A percentile compares a stretch with the other conserved stretches of the same genome.
These are phyloP conservation scores for Spheniscus humboldti DNA, from an alignment of 2,797 vertebrate genomes.

Conservation along the genomic window DNA sequence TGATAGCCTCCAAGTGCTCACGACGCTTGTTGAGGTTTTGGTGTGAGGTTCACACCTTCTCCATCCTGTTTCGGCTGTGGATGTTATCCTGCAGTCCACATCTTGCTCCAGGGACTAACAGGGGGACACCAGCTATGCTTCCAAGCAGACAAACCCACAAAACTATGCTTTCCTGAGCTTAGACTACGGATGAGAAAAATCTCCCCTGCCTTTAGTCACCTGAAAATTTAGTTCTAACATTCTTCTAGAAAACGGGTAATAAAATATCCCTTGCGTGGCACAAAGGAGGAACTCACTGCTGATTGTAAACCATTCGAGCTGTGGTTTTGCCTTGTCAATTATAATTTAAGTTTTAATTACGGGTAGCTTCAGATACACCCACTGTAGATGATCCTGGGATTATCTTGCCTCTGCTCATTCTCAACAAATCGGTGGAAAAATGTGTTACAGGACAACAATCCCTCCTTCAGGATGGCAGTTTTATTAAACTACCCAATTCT, in stretches of 20 bases:
- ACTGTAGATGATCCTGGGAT: neutral
- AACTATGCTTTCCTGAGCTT: neutral
- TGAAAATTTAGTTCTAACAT: neutral
- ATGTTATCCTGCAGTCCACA: neutral
- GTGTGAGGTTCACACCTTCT: neutral
- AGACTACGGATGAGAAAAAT: neutral
- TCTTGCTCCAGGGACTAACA: neutral
- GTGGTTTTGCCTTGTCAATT: neutral
- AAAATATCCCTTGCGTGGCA: neutral
- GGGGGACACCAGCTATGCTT: neutral
- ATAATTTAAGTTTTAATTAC: neutral
- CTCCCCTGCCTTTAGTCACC: neutral
- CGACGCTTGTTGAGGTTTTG: neutral
- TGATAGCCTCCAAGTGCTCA: neutral
- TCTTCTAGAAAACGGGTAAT: neutral
- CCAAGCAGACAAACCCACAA: neutral
- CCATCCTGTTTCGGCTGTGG: neutral
- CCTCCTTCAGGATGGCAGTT: no score
- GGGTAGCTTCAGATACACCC: neutral
- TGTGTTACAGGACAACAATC: neutral
- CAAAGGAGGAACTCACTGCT: neutral
- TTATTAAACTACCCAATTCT: neutral
- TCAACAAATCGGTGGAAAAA: neutral
- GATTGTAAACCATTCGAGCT: neutral
- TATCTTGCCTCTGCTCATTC: neutral